Base-by-base conservation (phyloP, 1,140 invertebrate species). In the Psix sp. region DNA sequence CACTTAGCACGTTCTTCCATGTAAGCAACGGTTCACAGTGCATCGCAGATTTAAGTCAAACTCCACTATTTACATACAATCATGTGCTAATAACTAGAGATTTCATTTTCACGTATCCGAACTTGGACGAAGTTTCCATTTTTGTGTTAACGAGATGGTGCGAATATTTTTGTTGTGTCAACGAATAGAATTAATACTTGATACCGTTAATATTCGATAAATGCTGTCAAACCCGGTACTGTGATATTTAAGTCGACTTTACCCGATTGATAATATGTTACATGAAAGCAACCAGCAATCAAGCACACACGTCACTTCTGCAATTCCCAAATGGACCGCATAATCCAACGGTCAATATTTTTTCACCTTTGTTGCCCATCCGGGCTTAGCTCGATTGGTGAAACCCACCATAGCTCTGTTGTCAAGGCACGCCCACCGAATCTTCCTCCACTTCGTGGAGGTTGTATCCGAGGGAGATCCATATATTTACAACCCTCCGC, bases 291-390 rank as follows among this genome's bases (percentile, higher is more conserved):
- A 78, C 76, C 77, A 72, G 74, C 74, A 72, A 68, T 60, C 71
- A 70, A 74, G 73, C 73, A 73, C 77, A 77, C 74, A 80, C 81
- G 79, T 84, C 77, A 84, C 82, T 84, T 84, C 82, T 79, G 78
- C 82, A 81, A 84, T 84, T 83, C 83, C 81, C 84, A 86, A 86
- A 85, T 87, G 85, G 83, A 87, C 85, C 85, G 80, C 83, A 82
- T 81, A 80, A 86, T 85, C 79, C 78, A 79, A 80, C 81, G 84
- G 85, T 87, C 85, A 87, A 86, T 86, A 87, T 85, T 87, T 87
- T 87, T 85, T 89, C 82, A 77, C 59, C 67, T 65, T 71, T 66
- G 74, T 71, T 68, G 56, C 49, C 70, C 68, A 62, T 70, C 76
- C 62, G 33, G 67, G 71, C 56, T 73, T 67, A 67, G 51, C 67